Evolutionary conservation across 2,113 vertebrate species (phyloP).

Genomic region (Otus sunia): DNA sequence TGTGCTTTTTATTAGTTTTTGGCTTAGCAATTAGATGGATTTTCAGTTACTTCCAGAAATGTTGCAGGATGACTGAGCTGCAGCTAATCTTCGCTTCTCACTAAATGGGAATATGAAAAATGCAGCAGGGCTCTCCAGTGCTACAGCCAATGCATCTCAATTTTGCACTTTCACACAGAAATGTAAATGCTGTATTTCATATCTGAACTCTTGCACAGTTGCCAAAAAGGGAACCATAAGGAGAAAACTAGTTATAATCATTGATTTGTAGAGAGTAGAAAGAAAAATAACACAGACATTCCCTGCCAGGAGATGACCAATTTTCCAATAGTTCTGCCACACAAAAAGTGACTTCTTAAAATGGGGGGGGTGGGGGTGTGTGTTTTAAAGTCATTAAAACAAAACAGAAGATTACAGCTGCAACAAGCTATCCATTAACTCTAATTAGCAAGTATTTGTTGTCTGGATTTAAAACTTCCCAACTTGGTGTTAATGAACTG

Average conservation of each 20-base stretch:
- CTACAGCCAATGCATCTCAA: constrained; percentile 30
- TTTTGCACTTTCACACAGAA: constrained; percentile 8
- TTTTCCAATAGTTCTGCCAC: constrained; percentile 45
- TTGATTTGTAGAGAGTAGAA: constrained; percentile 9
- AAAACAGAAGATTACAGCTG: constrained; percentile 33
- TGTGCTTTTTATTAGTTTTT: constrained; percentile 44
- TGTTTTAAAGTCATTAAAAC: background rate
- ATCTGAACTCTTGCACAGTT: background rate
- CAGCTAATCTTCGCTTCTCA: background rate
- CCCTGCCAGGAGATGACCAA: constrained; percentile 35
- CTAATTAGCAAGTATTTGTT: constrained; percentile 44
- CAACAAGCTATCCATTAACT: constrained; percentile 50
- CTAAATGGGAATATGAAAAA: constrained; percentile 46
- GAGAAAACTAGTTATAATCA: constrained; percentile 14
- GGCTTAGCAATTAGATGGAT: constrained; percentile 39
- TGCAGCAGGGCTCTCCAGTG: background rate
- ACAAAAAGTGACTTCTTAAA: background rate
- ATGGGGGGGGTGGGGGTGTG: background rate
- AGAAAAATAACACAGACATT: background rate
- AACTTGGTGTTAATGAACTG: constrained; percentile 38
- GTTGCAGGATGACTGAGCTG: constrained; percentile 19
- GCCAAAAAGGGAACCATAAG: background rate
- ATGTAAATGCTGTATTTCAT: background rate
- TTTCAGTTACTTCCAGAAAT: constrained; percentile 34
- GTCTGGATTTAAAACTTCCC: constrained; percentile 51